These are phyloP conservation scores for Notarius lentiginosus DNA, from an alignment of 2,113 vertebrate genomes.

Conservation along the genomic window DNA sequence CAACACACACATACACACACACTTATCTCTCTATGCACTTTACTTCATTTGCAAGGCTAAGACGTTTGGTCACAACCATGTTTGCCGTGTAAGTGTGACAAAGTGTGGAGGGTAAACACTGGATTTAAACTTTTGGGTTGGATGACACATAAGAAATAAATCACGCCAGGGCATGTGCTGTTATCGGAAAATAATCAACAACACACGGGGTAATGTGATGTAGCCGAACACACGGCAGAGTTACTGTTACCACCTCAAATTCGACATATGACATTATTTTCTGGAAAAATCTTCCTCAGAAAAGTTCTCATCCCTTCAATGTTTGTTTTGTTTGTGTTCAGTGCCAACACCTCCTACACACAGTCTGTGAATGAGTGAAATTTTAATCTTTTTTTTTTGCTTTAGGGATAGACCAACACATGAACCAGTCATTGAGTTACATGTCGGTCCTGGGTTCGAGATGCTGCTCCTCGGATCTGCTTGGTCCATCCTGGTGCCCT, in stretches of 20 bases:
- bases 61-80: neutral
- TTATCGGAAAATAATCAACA: neutral
- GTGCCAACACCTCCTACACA: neutral
- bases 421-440: no score
- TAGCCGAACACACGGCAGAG: neutral
- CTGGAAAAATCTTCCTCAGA: neutral
- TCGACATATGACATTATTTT: neutral
- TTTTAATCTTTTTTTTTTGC: neutral
- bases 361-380: neutral
- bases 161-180: neutral
- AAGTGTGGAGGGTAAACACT: neutral
- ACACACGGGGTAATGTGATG: neutral
- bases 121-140: neutral
- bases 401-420: neutral
- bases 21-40: neutral
- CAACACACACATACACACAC: conserved; percentile 31
- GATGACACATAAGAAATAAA: neutral
- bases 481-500: no score
- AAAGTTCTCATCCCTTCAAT: neutral
- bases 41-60: neutral
- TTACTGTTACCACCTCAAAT: neutral
- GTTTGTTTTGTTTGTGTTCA: neutral
- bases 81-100: neutral
- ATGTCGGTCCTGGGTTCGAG: no score
- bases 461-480: no score